Conservation (phyloP, 2,113 vertebrate genomes). For the Zingel zingel region DNA sequence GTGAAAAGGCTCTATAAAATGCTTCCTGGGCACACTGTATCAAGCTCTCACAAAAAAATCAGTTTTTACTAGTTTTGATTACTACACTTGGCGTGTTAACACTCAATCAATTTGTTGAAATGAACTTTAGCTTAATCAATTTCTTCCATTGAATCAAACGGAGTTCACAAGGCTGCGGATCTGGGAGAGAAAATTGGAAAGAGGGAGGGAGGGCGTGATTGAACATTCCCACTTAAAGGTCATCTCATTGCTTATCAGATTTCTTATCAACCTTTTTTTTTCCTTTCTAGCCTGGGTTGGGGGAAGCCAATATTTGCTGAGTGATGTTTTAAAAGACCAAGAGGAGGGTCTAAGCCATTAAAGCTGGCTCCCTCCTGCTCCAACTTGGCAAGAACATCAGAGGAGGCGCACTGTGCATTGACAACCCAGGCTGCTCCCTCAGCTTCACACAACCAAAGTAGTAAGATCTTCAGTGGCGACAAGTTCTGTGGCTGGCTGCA, state of each 20-base stretch:
- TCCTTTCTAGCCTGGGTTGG: neutral
- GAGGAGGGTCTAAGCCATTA: conserved; percentile 57
- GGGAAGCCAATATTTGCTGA: conserved; percentile 67
- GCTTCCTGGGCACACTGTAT: conserved; percentile 50
- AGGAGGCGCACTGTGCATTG: conserved; percentile 32
- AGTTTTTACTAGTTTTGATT: conserved; percentile 63
- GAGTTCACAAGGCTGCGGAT: conserved; percentile 51
- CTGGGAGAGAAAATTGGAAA: conserved; percentile 67
- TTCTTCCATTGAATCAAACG: conserved; percentile 61
- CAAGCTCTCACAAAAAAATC: conserved; percentile 45
- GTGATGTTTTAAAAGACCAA: conserved; percentile 58
- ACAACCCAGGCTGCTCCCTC: conserved; percentile 37
- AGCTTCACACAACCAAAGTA: conserved; percentile 32
- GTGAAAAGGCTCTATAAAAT: conserved; percentile 40
- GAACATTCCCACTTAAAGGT: conserved; percentile 74
- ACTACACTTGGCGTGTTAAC: conserved; percentile 60
- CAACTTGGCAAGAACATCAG: conserved; percentile 65
- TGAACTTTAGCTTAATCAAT: conserved; percentile 75
- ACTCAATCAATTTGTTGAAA: conserved; percentile 66
- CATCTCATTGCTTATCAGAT: conserved; percentile 71
- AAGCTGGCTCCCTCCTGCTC: conserved; percentile 42
- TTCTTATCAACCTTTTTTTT: conserved; percentile 65
- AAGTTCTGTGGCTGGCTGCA: neutral
- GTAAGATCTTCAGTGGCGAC: conserved; percentile 20
- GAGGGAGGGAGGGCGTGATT: conserved; percentile 49